Conservation (phyloP, 1,140 invertebrate genomes). For the Lepidotrigona ventralis region DNA sequence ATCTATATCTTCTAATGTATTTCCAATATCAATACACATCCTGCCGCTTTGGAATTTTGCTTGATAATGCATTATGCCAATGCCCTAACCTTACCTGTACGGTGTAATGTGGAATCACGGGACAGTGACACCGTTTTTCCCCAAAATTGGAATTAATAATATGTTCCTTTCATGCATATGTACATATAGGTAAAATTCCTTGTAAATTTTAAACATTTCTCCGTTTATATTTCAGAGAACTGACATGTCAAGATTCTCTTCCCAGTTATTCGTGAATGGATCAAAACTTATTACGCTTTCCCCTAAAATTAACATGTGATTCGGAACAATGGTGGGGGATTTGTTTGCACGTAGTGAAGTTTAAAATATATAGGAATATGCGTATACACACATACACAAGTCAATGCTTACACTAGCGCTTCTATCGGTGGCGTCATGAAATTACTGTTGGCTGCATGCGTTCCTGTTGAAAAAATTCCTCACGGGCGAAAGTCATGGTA, state of each 20-base stretch:
- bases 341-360: not conserved
- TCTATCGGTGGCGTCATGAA: slow-evolving; percentile 69
- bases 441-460: slow-evolving; percentile 72
- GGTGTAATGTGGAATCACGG: slow-evolving; percentile 51
- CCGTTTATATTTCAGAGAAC: too few relatives aligned
- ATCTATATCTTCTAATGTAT: slow-evolving; percentile 37
- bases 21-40: not conserved
- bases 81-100: not conserved
- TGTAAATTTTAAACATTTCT: not conserved
- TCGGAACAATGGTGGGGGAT: not conserved
- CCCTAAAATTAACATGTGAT: slow-evolving; percentile 74
- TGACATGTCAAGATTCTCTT: not conserved
- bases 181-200: too few relatives aligned
- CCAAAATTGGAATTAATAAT: slow-evolving; percentile 73
- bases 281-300: slow-evolving; percentile 71
- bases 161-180: not conserved
- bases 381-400: not conserved
- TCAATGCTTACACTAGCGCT: slow-evolving; percentile 60
- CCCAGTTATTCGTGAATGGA: slow-evolving; percentile 18
- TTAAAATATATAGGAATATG: slow-evolving; percentile 6
- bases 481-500: slow-evolving; percentile 79
- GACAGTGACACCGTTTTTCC: slow-evolving; percentile 79
- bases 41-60: not conserved
- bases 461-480: slow-evolving; percentile 81
- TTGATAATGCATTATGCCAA: not conserved